Percentiles rank a stretch among this genome's conserved stretches.
These are phyloP conservation scores for Corythucha ciliata DNA, from an alignment of 2,888 invertebrate genomes.

Conservation along the genomic window DNA sequence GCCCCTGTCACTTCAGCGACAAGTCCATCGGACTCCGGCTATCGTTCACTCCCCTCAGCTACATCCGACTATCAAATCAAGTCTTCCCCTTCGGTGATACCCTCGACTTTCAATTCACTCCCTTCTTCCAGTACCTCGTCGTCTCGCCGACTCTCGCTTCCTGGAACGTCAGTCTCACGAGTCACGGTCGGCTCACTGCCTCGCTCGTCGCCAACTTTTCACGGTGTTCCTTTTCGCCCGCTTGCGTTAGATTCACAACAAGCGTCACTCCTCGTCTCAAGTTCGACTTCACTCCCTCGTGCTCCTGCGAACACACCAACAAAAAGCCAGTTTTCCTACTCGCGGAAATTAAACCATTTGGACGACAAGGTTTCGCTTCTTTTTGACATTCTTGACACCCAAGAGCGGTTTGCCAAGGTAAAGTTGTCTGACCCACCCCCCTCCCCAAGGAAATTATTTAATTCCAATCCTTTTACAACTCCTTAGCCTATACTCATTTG, in stretches of 20 bases:
- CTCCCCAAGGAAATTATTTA: no score
- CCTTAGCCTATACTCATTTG: no score
- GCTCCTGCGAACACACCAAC: constrained; percentile 45
- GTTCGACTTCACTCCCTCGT: constrained; percentile 42
- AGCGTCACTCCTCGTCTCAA: constrained; percentile 46
- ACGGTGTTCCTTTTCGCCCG: constrained; percentile 46
- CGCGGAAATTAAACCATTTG: constrained; percentile 49
- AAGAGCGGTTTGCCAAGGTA: constrained; percentile 74
- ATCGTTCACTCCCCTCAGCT: constrained; percentile 50
- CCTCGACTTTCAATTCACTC: constrained; percentile 41
- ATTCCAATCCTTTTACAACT: no score
- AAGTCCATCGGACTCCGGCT: constrained; percentile 45
- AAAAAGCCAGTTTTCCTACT: constrained; percentile 44
- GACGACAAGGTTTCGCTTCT: constrained; percentile 67
- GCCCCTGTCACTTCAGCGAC: constrained; percentile 30
- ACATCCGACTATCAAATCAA: constrained; percentile 53
- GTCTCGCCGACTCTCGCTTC: constrained; percentile 18
- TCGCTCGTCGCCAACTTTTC: constrained; percentile 55
- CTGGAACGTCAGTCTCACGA: constrained; percentile 49
- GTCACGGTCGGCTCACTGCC: constrained; percentile 41
- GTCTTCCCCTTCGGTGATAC: constrained; percentile 43
- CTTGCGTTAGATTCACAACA: constrained; percentile 49
- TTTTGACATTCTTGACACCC: constrained; percentile 72
- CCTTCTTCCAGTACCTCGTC: constrained; percentile 40
- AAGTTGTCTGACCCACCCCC: no score